Base-by-base conservation (phyloP, 2,113 vertebrate genomes). In the Sardina pilchardus region DNA sequence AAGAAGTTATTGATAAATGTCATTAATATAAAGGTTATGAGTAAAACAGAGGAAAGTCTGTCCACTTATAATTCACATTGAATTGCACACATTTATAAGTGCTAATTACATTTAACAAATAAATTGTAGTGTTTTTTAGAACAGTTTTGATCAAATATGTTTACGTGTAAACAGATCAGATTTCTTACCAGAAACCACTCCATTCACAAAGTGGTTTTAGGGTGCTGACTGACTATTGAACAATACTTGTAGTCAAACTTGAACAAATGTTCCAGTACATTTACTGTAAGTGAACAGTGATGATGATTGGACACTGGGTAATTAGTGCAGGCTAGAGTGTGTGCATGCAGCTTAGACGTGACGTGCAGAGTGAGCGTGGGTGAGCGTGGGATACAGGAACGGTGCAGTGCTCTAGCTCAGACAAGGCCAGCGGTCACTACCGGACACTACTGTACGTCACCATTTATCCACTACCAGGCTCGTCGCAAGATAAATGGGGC, bases 321-420 rank as follows among this genome's bases (percentile, higher is more conserved):
- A 75, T 84, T 86, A 88, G 81, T 80, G 30, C 21, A 9, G 36
- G 48, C 26, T 14, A 16, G n/a, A 53, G 75, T 86, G 83, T 78
- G 67, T 39, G 48, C 88, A 86, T 88, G 86, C 82, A 84, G 82
- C 45, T 83, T 50, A 84, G 53, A 81, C 75, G 75, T 89, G 90
- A 89, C 45, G 88, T 90, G 90, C 88, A 89, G 90, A 89, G 88
- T 85, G 86, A 83, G 83, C 84, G 53, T 53, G 82, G 87, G 53
- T 56, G 84, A 85, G 86, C 80, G 26, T 87, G 88, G 90, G 88
- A 91, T 88, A 86, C 83, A 67, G 89, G 86, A 86, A 63, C 84
- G 82, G 81, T 78, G 63, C 47, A 8, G 56, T 84, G 63, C 50
- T 42, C 78, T 56, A 50, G 78, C 81, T 71, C 81, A 85, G 30